These are phyloP conservation scores for Procavia capensis DNA, from an alignment of 2,113 vertebrate species.

Conservation along the genomic window DNA sequence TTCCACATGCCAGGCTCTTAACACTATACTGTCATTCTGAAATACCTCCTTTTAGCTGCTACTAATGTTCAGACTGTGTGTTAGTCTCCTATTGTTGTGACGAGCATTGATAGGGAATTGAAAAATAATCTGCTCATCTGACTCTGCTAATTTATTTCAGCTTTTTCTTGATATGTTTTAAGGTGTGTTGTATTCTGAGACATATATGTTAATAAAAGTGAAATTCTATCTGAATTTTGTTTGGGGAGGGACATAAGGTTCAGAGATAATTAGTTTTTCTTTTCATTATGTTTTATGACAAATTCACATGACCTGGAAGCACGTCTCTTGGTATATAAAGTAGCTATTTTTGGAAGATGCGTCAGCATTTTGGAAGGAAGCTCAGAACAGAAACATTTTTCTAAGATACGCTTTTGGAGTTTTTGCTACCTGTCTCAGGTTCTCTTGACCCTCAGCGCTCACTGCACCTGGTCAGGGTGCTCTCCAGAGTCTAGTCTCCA, in stretches of 20 bases:
- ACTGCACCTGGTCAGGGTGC: background rate
- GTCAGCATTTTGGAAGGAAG: conserved; percentile 48
- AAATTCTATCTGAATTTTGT: conserved; percentile 37
- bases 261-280: conserved; percentile 44
- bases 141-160: background rate
- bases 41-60: background rate
- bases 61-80: background rate
- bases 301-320: conserved; percentile 12
- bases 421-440: background rate
- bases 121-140: background rate
- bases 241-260: conserved; percentile 16
- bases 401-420: background rate
- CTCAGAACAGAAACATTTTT: background rate
- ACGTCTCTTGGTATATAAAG: conserved; percentile 5
- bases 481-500: background rate
- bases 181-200: conserved; percentile 31
- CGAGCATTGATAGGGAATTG: background rate
- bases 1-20: no score
- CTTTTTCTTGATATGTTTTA: background rate
- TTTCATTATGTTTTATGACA: conserved; percentile 62
- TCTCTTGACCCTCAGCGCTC: background rate
- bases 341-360: conserved; percentile 30
- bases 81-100: background rate
- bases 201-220: conserved; percentile 28
- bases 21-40: background rate